Conservation (phyloP, 2,797 vertebrate species). For the Enteromius radiatus region DNA sequence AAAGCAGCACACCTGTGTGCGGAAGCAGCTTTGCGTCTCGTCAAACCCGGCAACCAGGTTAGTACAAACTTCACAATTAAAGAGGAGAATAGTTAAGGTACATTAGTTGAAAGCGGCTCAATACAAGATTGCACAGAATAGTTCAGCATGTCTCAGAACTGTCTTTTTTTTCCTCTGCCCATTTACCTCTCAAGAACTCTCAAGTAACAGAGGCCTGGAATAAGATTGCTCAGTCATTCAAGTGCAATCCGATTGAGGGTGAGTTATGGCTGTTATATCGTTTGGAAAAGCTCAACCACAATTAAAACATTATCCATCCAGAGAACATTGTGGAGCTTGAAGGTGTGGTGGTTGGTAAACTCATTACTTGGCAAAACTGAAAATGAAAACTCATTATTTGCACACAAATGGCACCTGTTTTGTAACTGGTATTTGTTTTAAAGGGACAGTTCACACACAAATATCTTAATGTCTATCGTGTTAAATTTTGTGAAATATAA, state of each 20-base stretch:
- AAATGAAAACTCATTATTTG: not conserved
- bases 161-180: not conserved
- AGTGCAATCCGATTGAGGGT: slow-evolving; percentile 97
- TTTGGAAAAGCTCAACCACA: not conserved
- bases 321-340: not conserved
- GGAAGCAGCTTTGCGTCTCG: slow-evolving; percentile 93
- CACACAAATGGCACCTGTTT: not conserved
- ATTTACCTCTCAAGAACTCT: slow-evolving; percentile 81
- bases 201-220: slow-evolving; percentile 98
- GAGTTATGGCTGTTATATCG: slow-evolving; percentile 19
- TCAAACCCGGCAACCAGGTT: slow-evolving; percentile 98
- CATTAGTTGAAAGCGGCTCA: not conserved
- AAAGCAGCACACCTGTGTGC: slow-evolving; percentile 95
- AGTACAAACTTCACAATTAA: slow-evolving; percentile 11
- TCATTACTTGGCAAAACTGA: not conserved
- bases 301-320: slow-evolving; percentile 7
- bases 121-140: not conserved
- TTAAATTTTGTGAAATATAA: not conserved
- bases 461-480: not conserved
- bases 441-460: not conserved
- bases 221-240: slow-evolving; percentile 97
- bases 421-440: not conserved
- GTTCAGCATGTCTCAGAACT: not conserved
- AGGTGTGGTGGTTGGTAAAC: not conserved
- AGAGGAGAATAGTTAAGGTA: not conserved